These are phyloP conservation scores for Tetranychus urticae DNA, from an alignment of 1,140 invertebrate genomes.

Conservation along the genomic window DNA sequence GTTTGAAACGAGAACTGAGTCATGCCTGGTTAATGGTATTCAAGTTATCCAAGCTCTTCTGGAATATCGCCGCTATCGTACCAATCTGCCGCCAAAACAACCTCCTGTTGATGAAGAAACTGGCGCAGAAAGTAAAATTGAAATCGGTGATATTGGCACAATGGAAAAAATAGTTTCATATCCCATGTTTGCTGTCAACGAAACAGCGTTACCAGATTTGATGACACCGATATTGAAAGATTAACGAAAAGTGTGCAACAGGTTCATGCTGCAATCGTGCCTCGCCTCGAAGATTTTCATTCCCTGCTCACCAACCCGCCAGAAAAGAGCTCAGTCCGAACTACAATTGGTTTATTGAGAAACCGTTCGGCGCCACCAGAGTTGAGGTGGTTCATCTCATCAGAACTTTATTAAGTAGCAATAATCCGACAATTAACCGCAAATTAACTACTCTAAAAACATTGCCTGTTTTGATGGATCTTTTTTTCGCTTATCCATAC, in stretches of 20 bases:
- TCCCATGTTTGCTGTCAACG: conserved; percentile 12
- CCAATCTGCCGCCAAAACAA: neutral
- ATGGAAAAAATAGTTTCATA: neutral
- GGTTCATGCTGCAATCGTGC: conserved; percentile 34
- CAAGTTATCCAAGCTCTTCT: conserved; percentile 7
- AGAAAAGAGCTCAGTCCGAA: conserved; percentile 33
- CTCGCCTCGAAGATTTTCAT: conserved; percentile 42
- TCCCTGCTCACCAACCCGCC: conserved; percentile 43
- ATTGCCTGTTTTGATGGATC: conserved; percentile 37
- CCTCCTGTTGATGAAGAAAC: neutral
- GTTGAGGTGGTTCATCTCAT: conserved; percentile 47
- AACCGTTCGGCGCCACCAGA: conserved; percentile 47
- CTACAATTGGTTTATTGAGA: conserved; percentile 37
- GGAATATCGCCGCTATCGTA: neutral
- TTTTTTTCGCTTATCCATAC: conserved; percentile 56
- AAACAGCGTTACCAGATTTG: conserved; percentile 16
- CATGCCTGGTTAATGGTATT: conserved; percentile 5
- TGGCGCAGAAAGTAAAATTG: neutral
- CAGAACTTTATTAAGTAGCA: conserved; percentile 36
- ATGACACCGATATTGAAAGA: conserved; percentile 23
- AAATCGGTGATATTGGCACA: neutral
- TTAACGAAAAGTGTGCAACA: conserved; percentile 28
- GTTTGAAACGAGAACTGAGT: conserved; percentile 3
- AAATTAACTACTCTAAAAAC: conserved; percentile 29
- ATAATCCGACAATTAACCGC: conserved; percentile 32